Base-by-base conservation (phyloP, 2,797 vertebrate species). In the Artibeus jamaicensis region DNA sequence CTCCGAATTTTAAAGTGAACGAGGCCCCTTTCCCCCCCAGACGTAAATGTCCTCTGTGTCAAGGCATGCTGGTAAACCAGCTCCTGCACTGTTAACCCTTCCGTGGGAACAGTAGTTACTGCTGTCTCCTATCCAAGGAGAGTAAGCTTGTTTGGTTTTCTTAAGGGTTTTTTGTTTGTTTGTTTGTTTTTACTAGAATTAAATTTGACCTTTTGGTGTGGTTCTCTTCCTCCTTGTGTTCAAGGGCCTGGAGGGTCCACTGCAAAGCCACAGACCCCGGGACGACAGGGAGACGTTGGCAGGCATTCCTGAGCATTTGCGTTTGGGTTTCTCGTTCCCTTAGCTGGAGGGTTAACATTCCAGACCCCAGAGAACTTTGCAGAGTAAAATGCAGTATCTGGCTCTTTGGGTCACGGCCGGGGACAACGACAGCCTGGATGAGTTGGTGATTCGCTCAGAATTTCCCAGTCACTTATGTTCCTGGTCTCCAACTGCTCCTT, bases 1-100 rank as follows among this genome's bases (percentile, higher is more conserved):
- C 96, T 98, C 96, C 97, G 95, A 96, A 98, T 98, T 97, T 98
- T 97, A 98, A 94, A 93, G 3, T 89, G 98, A 97, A 93, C 96
- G 3, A 86, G 89, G 95, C 91, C 91, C 55, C 94, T 76, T 16
- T 2, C 14, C 32, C 26, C 48, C 50, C 73, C 21, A 59, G 92
- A 96, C 68, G 42, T 93, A 94, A 94, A 93, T 97, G 94, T 93
- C 78, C 96, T 95, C 92, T 91, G 19, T 34, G 90, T 84, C 91
- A 90, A 89, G 77, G 81, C 24, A 0, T 71, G 78, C 78, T 82
- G 89, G 50, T 94, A 92, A 96, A 39, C 24, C 96, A 73, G 87
- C 87, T 32, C 50, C 4, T 84, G 14, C 42, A 34, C 42, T 53
- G 42, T 94, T 94, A 96, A 97, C 97, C 95, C 96, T 96, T 97